These are phyloP conservation scores for Tineola bisselliella DNA, from an alignment of 2,888 invertebrate genomes.

Conservation along the genomic window DNA sequence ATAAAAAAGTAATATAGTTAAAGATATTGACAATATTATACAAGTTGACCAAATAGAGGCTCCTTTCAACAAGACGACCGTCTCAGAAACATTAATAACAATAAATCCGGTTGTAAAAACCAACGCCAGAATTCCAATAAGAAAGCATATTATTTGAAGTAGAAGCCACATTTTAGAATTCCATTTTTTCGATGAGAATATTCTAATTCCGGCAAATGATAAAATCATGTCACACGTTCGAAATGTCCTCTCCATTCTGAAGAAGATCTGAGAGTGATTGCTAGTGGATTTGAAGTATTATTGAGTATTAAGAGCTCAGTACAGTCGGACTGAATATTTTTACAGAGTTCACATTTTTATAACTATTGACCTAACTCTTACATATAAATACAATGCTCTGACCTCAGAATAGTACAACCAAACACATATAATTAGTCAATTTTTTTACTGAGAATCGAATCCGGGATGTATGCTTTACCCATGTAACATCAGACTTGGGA, in stretches of 20 bases:
- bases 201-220: constrained; percentile 39
- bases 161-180: constrained; percentile 34
- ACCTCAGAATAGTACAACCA: too few species aligned
- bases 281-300: background rate
- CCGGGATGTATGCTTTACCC: too few species aligned
- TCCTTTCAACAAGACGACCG: constrained; percentile 42
- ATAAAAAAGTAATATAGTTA: constrained; percentile 40
- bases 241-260: constrained; percentile 40
- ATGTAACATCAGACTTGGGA: too few species aligned
- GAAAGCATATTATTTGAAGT: constrained; percentile 39
- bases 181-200: constrained; percentile 40
- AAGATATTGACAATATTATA: constrained; percentile 44
- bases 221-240: constrained; percentile 37
- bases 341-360: too few species aligned
- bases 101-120: constrained; percentile 45
- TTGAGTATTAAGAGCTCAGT: background rate
- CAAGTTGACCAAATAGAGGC: constrained; percentile 54
- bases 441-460: too few species aligned
- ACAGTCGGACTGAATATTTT: background rate
- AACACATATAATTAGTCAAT: too few species aligned
- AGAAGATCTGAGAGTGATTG: constrained; percentile 2
- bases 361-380: too few species aligned
- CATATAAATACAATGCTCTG: too few species aligned
- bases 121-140: constrained; percentile 26
- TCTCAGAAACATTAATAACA: constrained; percentile 27